Evolutionary conservation across 2,797 vertebrate genomes (phyloP).

Genomic region (Buphagus erythrorhynchus): DNA sequence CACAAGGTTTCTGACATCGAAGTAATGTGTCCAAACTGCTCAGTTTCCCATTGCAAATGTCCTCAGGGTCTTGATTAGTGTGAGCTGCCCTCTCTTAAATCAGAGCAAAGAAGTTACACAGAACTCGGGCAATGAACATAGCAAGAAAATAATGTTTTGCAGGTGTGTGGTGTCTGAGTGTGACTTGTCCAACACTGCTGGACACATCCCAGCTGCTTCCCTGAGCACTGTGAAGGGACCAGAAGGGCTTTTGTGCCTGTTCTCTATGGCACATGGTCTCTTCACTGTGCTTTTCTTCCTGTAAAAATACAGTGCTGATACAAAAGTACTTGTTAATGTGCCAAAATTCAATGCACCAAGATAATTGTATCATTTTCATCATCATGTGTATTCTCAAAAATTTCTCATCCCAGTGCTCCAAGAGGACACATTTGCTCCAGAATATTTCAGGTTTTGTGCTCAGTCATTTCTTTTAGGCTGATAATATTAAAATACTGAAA

Average conservation of each 20-base stretch:
- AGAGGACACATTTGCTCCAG: background rate
- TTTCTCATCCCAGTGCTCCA: background rate
- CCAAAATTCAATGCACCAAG: background rate
- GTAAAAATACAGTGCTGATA: background rate
- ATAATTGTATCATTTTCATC: background rate
- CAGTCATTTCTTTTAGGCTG: background rate
- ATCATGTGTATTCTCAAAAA: background rate
- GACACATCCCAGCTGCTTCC: background rate
- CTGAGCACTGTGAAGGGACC: background rate
- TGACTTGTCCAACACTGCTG: background rate
- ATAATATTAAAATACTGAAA: background rate
- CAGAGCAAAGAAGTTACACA: background rate
- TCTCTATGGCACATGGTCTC: background rate
- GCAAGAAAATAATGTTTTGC: background rate
- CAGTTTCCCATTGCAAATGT: background rate
- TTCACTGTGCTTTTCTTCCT: background rate
- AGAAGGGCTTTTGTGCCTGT: background rate
- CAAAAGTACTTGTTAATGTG: background rate
- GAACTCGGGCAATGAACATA: accelerated
- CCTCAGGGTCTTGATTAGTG: background rate
- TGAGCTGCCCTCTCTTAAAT: background rate
- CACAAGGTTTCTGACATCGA: background rate
- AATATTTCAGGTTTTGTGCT: background rate
- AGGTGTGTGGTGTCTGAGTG: background rate
- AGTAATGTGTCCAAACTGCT: background rate